Percentiles rank a stretch among this genome's conserved stretches.
phyloP scores from a whole-genome alignment of 2,113 vertebrate genomes.

The Narcine bancroftii region DNA sequence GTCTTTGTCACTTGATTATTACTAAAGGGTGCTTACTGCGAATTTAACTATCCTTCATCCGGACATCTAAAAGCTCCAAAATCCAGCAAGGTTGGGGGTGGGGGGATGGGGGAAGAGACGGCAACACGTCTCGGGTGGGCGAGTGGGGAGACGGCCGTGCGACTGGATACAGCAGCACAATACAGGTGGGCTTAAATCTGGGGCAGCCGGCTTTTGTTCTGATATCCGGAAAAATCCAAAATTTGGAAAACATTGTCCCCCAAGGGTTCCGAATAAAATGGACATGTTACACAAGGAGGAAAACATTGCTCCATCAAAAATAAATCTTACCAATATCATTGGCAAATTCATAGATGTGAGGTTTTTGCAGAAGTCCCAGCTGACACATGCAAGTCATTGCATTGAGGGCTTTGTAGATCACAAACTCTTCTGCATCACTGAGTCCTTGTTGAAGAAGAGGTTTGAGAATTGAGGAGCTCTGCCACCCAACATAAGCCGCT shows the following conservation, averaged over 20 bases:
- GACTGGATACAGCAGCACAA: too few relatives aligned
- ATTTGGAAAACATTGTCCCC: too few relatives aligned
- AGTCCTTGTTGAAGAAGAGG: constrained; percentile 92
- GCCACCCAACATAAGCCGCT: constrained; percentile 96
- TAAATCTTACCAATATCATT: constrained; percentile 78
- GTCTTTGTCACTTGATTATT: background rate
- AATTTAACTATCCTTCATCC: background rate
- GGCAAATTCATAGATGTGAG: constrained; percentile 93
- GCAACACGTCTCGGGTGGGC: too few relatives aligned
- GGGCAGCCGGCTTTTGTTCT: too few relatives aligned
- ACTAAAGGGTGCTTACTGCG: background rate
- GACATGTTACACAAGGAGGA: constrained; percentile 59
- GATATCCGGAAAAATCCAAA: too few relatives aligned
- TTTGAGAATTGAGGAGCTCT: constrained; percentile 93
- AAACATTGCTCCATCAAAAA: background rate
- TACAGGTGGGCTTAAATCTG: too few relatives aligned
- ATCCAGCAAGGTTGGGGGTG: too few relatives aligned
- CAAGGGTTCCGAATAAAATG: too few relatives aligned
- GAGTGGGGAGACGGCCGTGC: too few relatives aligned
- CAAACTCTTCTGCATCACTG: constrained; percentile 94
- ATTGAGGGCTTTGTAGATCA: constrained; percentile 92
- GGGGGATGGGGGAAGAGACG: too few relatives aligned
- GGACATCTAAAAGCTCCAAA: too few relatives aligned
- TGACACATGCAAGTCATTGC: constrained; percentile 96
- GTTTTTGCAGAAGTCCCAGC: constrained; percentile 87